Evolutionary conservation across 2,888 invertebrate species (phyloP).

Genomic region (Eristalis pertinax): DNA sequence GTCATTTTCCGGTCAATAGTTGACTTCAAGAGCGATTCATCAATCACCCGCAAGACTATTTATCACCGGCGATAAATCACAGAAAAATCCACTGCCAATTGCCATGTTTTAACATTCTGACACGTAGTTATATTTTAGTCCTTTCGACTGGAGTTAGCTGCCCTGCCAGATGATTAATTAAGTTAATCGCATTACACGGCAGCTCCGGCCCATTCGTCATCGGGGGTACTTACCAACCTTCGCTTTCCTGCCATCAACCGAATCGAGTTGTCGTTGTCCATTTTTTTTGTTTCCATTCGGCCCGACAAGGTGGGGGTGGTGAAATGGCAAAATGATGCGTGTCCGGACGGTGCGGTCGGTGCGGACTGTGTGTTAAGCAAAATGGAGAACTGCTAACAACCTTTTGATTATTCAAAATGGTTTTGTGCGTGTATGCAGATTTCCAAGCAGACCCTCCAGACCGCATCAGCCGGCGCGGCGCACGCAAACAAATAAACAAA

Average conservation of each 20-base stretch:
- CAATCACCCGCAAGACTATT: conserved; percentile 60
- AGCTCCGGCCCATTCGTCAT: conserved; percentile 42
- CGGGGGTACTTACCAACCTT: conserved; percentile 25
- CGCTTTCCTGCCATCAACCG: conserved; percentile 20
- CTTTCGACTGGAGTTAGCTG: conserved; percentile 12
- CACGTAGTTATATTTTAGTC: conserved; percentile 40
- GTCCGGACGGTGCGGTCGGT: background rate
- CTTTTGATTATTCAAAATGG: conserved; percentile 59
- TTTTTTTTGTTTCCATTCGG: background rate
- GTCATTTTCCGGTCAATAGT: conserved; percentile 52
- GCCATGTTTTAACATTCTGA: conserved; percentile 63
- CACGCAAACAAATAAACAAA: conserved; percentile 33
- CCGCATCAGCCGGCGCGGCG: background rate
- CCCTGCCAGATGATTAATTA: conserved; percentile 60
- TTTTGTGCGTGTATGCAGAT: conserved; percentile 54
- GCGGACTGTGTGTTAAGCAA: conserved; percentile 6
- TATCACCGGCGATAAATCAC: conserved; percentile 65
- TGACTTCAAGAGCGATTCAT: conserved; percentile 52
- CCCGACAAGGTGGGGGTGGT: background rate
- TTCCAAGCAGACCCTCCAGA: background rate
- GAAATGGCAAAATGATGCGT: conserved; percentile 17
- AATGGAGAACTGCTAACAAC: conserved; percentile 47
- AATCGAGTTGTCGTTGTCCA: background rate
- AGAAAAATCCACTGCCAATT: conserved; percentile 68
- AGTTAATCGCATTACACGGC: conserved; percentile 53